These are phyloP conservation scores for Drosophila prostipennis DNA, from an alignment of 2,888 invertebrate species.

Conservation along the genomic window DNA sequence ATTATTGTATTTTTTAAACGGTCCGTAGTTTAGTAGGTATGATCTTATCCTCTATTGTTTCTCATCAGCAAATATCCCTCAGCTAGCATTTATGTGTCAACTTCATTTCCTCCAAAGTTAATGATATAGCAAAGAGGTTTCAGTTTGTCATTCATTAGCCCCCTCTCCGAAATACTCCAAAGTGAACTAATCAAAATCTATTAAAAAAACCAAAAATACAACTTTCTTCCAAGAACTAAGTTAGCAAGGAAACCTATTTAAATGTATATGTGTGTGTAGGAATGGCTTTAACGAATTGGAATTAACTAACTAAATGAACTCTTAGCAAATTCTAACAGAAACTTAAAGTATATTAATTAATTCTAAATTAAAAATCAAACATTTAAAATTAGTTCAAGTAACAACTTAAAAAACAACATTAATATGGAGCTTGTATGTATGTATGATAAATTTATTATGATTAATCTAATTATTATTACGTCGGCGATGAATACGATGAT, in stretches of 20 bases:
- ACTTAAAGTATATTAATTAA: conserved; percentile 72
- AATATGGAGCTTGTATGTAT: conserved; percentile 73
- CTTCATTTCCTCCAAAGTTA: conserved; percentile 4
- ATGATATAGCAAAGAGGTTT: conserved; percentile 55
- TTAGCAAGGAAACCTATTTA: conserved; percentile 63
- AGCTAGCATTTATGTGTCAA: conserved; percentile 1
- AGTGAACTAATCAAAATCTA: conserved; percentile 67
- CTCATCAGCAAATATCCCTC: conserved; percentile 26
- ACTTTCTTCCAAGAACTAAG: conserved; percentile 74
- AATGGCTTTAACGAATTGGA: conserved; percentile 63
- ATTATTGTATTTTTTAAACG: conserved; percentile 64
- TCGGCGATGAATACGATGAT: conserved; percentile 50
- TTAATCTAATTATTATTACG: conserved; percentile 54
- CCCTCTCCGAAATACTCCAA: conserved; percentile 39
- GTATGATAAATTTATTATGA: conserved; percentile 70
- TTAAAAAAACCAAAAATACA: conserved; percentile 46
- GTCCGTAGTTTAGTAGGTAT: conserved; percentile 69
- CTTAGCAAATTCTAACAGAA: conserved; percentile 73
- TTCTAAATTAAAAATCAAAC: conserved; percentile 74
- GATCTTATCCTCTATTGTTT: conserved; percentile 50
- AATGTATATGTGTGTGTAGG: conserved; percentile 72
- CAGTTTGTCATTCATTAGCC: conserved; percentile 55
- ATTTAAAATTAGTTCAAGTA: conserved; percentile 69
- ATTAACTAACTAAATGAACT: conserved; percentile 59
- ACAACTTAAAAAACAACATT: conserved; percentile 33